A percentile compares a stretch with the other conserved stretches of the same genome.
Conservation (phyloP, 2,797 vertebrate species). For the Microctenopoma lineatum region DNA sequence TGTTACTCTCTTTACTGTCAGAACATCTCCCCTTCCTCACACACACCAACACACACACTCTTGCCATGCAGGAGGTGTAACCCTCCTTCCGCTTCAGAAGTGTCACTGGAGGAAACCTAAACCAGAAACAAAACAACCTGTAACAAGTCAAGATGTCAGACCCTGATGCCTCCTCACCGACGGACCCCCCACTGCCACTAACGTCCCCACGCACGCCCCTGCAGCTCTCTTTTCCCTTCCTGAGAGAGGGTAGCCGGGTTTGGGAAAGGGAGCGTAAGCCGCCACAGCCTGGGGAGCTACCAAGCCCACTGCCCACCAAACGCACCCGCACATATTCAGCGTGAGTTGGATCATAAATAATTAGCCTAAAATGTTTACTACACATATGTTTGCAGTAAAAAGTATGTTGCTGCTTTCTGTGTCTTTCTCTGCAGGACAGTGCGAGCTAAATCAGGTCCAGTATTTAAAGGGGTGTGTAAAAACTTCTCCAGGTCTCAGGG, state of each 20-base stretch:
- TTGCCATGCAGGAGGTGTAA: constrained; percentile 73
- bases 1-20: too few relatives aligned
- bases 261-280: constrained; percentile 91
- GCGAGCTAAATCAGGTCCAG: constrained; percentile 91
- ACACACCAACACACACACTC: neutral
- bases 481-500: constrained; percentile 98
- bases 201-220: constrained; percentile 87
- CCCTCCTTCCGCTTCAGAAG: constrained; percentile 46
- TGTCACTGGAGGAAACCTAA: constrained; percentile 27
- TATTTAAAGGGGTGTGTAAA: constrained; percentile 95
- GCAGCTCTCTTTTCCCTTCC: constrained; percentile 93
- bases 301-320: constrained; percentile 95
- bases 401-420: neutral
- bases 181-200: constrained; percentile 78
- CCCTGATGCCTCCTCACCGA: constrained; percentile 70
- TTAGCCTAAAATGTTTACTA: too few relatives aligned
- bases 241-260: constrained; percentile 91
- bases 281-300: constrained; percentile 87
- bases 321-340: constrained; percentile 97
- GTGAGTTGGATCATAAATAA: constrained; percentile 82
- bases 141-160: constrained; percentile 77
- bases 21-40: too few relatives aligned
- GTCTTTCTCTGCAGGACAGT: constrained; percentile 86
- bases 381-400: neutral
- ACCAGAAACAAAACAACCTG: neutral